Evolutionary conservation across 2,888 invertebrate genomes (phyloP), one percentile per base, ranked within the genome.

Genomic region (Pimpla rufipes): DNA sequence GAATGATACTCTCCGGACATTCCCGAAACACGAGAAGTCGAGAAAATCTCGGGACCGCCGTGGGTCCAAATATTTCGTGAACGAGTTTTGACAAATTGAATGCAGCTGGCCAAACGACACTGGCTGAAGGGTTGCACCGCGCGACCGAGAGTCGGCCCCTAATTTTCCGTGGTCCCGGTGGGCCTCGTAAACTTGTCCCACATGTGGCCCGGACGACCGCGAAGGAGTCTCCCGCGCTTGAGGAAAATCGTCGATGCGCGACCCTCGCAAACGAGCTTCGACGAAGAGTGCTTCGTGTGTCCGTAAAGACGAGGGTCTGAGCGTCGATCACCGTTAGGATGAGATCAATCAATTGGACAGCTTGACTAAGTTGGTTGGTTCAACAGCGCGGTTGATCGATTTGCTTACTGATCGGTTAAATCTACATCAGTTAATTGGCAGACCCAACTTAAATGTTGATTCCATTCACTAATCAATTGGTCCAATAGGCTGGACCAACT

Each of bases 1-100:
- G 62, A 70, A 45, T 78, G 83, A 77, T 79, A 74, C 67, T 79
- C 73, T 62, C 79, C 50, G 71, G 80, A 74, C 71, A 79, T 75
- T 62, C 10, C 57, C 68, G 68, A 78, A 76, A 83, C 52, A 85
- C 82, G 75, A 76, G 76, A 85, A 80, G 83, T 80, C 75, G 70
- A 29, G 37, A 18, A 64, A 78, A 52, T 82, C 68, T 67, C 42
- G 47, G 76, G 59, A 79, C 37, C 52, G 11, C 74, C 40, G 45
- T 77, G 16, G 77, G 73, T 77, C 74, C 70, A 80, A 83, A 83
- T 80, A 83, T 83, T 83, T 81, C 84, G 80, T 84, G 79, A 84
- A 82, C 78, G 23, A 64, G 59, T 74, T 71, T 80, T 85, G 87
- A 88, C 88, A 86, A 88, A 88, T 89, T 82, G 87, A 86, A 85